phyloP scores from a whole-genome alignment of 1,140 invertebrate genomes.

The Heterodera schachtii region DNA sequence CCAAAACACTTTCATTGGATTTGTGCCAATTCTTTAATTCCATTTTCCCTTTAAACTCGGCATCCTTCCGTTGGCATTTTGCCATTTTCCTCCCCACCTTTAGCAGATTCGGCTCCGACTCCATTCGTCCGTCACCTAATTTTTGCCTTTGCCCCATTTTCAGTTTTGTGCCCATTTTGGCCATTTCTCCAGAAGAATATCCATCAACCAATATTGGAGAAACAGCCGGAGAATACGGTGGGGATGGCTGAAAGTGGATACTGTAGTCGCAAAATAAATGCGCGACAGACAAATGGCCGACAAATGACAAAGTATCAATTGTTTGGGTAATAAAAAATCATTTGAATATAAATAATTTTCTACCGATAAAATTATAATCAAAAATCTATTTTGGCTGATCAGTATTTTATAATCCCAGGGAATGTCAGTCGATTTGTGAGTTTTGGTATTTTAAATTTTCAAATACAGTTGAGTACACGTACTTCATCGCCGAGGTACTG shows the following conservation, averaged over 20 bases:
- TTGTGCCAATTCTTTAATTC: background rate
- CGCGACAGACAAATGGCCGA: too few relatives aligned
- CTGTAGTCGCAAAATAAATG: background rate
- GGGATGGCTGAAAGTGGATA: background rate
- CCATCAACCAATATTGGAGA: background rate
- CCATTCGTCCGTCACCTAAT: background rate
- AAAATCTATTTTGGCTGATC: too few relatives aligned
- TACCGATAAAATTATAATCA: too few relatives aligned
- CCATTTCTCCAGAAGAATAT: background rate
- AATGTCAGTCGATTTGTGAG: too few relatives aligned
- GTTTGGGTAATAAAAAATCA: too few relatives aligned
- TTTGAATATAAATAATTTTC: too few relatives aligned
- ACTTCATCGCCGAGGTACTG: background rate
- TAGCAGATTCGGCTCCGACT: slow-evolving; percentile 8
- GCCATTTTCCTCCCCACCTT: background rate
- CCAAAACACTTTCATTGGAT: background rate
- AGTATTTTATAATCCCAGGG: too few relatives aligned
- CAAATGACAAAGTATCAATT: too few relatives aligned
- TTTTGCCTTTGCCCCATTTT: background rate
- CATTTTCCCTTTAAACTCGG: too few relatives aligned
- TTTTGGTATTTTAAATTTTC: too few relatives aligned
- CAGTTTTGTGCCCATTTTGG: background rate
- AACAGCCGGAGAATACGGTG: slow-evolving; percentile 2
- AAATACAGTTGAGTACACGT: too few relatives aligned
- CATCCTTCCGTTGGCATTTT: too few relatives aligned